Evolutionary conservation across 2,888 invertebrate species (phyloP), one percentile per base, ranked within the genome.

Genomic region (Drosophila acutilabella): DNA sequence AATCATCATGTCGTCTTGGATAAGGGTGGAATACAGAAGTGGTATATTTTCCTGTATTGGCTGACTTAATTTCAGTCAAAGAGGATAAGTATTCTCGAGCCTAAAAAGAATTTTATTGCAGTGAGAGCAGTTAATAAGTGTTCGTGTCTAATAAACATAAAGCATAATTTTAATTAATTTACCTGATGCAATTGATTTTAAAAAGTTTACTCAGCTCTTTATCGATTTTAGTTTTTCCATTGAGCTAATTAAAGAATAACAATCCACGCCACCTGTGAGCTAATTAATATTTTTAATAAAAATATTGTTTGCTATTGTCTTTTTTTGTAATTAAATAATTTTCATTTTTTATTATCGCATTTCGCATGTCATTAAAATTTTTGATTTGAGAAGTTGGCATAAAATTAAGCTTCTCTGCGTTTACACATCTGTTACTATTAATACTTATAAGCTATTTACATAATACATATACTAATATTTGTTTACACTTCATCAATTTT

Each of bases 331-430:
- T 78, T 71, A 78, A 78, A 74, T 78, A 71, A 64, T 69, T 51
- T 67, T 44, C 59, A 40, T 45, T 65, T 68, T 70, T 76, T 79
- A 71, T 78, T 36, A 8, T 36, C 30, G 36, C 36, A 36, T 36
- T 75, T 76, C 20, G 67, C 61, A 47, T 71, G 79, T 50, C 73
- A 67, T 73, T 81, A 81, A 78, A 81, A 76, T 67, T 44, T 57
- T 70, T 64, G 52, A 44, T 66, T 71, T 66, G 61, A 82, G 80
- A 82, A 78, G 64, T 73, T 71, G 56, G 58, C 74, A 54, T 80
- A 78, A 67, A 80, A 69, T 65, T 67, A 61, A 26, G 47, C 48
- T 57, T 65, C 42, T 57, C 61, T 53, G 56, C 64, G 51, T 40
- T 76, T 58, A 56, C 61, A 51, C 26, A 23, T 60, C 59, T 48